phyloP scores from a whole-genome alignment of 2,797 vertebrate genomes.

The Liasis olivaceus region DNA sequence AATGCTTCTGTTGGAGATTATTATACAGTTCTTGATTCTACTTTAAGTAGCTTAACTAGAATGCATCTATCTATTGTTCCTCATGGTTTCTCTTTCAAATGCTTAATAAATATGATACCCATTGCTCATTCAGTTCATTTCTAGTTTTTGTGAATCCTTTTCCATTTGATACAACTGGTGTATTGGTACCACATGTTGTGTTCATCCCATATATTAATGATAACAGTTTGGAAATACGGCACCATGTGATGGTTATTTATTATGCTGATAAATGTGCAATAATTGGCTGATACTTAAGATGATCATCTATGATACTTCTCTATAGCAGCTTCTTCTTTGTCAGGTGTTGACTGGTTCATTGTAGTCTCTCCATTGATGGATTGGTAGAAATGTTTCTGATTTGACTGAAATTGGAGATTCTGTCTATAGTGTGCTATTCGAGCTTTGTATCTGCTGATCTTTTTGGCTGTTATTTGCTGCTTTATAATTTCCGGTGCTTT shows the following conservation, averaged over 20 bases:
- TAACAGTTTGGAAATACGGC: neutral
- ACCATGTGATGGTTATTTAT: neutral
- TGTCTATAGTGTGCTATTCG: too few species aligned
- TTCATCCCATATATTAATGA: too few species aligned
- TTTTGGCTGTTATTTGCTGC: too few species aligned
- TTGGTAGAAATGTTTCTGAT: too few species aligned
- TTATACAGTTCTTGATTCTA: neutral
- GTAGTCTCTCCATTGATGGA: too few species aligned
- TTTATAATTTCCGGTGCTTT: too few species aligned
- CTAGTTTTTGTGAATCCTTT: too few species aligned
- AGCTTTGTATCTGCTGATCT: too few species aligned
- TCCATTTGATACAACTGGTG: neutral
- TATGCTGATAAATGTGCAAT: neutral
- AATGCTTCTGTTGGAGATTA: neutral
- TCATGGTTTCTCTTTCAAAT: neutral
- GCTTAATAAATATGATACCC: neutral
- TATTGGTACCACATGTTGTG: neutral
- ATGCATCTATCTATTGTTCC: neutral
- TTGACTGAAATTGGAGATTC: too few species aligned
- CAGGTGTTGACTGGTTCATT: too few species aligned
- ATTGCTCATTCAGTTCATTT: neutral
- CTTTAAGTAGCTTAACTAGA: neutral
- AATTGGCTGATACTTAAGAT: neutral
- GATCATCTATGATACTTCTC: neutral
- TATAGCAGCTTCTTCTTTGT: too few species aligned